Percentiles rank a stretch among this genome's conserved stretches.
phyloP scores from a whole-genome alignment of 2,113 vertebrate species.

The Trinectes maculatus region DNA sequence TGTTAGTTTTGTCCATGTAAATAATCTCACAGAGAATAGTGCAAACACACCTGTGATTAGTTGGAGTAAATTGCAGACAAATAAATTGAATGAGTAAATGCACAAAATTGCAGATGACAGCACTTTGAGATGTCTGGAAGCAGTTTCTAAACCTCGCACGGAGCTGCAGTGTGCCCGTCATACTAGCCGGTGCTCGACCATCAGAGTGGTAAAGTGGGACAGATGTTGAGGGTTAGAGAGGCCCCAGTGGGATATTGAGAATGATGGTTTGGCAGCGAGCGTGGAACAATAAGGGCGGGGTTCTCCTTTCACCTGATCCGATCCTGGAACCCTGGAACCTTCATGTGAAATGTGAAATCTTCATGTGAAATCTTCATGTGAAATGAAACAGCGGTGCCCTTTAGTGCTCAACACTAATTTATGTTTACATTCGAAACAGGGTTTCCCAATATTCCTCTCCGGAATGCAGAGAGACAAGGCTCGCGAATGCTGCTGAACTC shows the following conservation, averaged over 20 bases:
- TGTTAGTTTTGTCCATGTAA: constrained; percentile 10
- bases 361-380: no score
- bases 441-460: constrained; percentile 2
- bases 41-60: constrained; percentile 73
- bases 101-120: constrained; percentile 66
- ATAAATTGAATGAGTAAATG: constrained; percentile 69
- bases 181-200: constrained; percentile 44
- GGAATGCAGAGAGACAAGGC: not conserved
- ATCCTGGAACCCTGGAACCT: constrained; percentile 55
- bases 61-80: constrained; percentile 68
- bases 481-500: constrained; percentile 32
- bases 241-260: constrained; percentile 65
- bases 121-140: constrained; percentile 73
- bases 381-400: constrained; percentile 49
- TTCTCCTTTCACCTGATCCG: constrained; percentile 60
- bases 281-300: constrained; percentile 51
- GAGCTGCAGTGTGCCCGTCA: constrained; percentile 53
- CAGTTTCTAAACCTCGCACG: constrained; percentile 54
- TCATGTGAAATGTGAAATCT: no score
- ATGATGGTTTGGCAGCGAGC: constrained; percentile 65
- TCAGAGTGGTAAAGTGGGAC: constrained; percentile 71
- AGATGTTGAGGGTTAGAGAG: constrained; percentile 77
- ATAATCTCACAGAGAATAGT: constrained; percentile 29
- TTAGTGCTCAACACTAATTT: constrained; percentile 36
- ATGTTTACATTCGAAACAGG: constrained; percentile 36